Evolutionary conservation across 2,797 vertebrate genomes (phyloP).

Genomic region (Lepilemur septentrionalis): DNA sequence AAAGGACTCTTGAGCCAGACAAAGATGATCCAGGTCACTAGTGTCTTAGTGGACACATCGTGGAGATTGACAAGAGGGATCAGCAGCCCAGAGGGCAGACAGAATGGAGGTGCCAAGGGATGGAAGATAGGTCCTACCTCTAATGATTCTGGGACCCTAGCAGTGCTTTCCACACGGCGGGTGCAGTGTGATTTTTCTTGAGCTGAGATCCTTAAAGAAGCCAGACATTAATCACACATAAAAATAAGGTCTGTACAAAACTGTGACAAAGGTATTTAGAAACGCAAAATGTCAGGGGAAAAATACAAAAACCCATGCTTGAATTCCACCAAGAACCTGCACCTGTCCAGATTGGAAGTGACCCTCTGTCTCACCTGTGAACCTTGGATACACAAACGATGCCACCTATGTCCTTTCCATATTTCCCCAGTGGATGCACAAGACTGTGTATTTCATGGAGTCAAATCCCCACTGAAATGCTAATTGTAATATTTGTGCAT

Average conservation of each 20-base stretch:
- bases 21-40: neutral
- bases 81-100: accelerated
- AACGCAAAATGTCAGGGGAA: neutral
- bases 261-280: neutral
- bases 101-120: accelerated
- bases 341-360: neutral
- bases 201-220: neutral
- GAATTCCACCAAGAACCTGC: neutral
- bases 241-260: neutral
- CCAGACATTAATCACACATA: neutral
- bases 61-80: neutral
- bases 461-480: neutral
- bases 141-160: no score
- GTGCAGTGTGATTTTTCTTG: neutral
- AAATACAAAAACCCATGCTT: neutral
- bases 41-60: neutral
- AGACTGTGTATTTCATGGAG: neutral
- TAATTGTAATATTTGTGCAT: neutral
- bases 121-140: neutral
- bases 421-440: accelerated
- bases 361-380: neutral
- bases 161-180: neutral
- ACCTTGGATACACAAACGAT: neutral
- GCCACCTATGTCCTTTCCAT: accelerated
- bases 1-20: neutral